These are phyloP conservation scores for Cephalopterus ornatus DNA, from an alignment of 2,113 vertebrate genomes.

Conservation along the genomic window DNA sequence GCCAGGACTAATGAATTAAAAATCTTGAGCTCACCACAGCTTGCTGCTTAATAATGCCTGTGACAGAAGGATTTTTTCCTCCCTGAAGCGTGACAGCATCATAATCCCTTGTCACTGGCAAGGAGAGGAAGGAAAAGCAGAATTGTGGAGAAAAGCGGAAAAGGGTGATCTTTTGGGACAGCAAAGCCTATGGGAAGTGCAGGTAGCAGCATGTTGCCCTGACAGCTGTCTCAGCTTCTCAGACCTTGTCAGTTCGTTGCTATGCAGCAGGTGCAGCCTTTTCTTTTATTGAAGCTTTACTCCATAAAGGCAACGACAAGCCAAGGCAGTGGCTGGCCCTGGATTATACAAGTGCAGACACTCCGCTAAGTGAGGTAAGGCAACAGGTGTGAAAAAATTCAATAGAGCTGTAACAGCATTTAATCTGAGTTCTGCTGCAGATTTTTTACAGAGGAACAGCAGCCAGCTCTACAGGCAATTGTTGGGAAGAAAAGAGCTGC, in stretches of 20 bases:
- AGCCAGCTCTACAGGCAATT: slow-evolving; percentile 19
- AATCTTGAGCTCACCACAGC: slow-evolving; percentile 70
- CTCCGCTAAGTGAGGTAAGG: slow-evolving; percentile 82
- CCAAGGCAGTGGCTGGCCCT: slow-evolving; percentile 78
- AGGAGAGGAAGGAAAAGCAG: slow-evolving; percentile 64
- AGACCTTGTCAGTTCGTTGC: slow-evolving; percentile 73
- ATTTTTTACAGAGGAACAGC: slow-evolving; percentile 39
- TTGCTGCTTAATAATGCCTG: slow-evolving; percentile 77
- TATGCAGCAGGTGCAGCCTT: slow-evolving; percentile 80
- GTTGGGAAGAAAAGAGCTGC: slow-evolving; percentile 12
- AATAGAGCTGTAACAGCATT: slow-evolving; percentile 51
- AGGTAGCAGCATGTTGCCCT: slow-evolving; percentile 77
- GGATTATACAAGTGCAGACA: slow-evolving; percentile 80
- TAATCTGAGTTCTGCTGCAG: slow-evolving; percentile 59
- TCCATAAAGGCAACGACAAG: slow-evolving; percentile 74
- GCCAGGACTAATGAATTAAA: slow-evolving; percentile 82
- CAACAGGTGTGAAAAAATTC: slow-evolving; percentile 75
- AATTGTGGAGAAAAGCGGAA: slow-evolving; percentile 65
- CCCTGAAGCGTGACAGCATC: slow-evolving; percentile 72
- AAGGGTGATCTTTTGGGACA: slow-evolving; percentile 68
- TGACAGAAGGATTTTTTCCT: slow-evolving; percentile 76
- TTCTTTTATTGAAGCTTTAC: slow-evolving; percentile 72
- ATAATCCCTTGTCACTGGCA: slow-evolving; percentile 50
- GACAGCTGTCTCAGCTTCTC: slow-evolving; percentile 80
- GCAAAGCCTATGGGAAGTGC: slow-evolving; percentile 73